Conservation (phyloP, 35 echinoderm and acorn worm genomes). For the Apostichopus californicus region DNA sequence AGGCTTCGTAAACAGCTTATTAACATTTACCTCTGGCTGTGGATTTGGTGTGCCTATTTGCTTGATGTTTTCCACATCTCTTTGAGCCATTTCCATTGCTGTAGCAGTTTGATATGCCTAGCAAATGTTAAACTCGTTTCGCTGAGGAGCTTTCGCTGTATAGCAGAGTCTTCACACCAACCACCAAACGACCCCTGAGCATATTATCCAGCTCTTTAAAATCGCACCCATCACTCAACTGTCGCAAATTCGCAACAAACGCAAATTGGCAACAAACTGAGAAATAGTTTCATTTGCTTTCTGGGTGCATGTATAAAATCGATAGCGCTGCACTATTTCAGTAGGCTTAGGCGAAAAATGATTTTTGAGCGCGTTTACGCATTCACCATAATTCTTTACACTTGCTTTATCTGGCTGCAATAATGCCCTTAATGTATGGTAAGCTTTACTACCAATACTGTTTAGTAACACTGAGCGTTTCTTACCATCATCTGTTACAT, state of each 20-base stretch:
- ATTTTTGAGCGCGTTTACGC: slow-evolving; percentile 13
- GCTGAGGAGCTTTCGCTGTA: too few species aligned
- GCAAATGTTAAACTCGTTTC: too few species aligned
- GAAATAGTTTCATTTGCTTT: slow-evolving; percentile 18
- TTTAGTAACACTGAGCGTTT: slow-evolving; percentile 25
- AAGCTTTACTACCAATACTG: slow-evolving; percentile 35
- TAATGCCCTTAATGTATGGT: slow-evolving; percentile 7
- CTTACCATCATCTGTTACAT: slow-evolving; percentile 25
- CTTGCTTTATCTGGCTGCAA: not conserved
- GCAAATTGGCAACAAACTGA: slow-evolving; percentile 10
- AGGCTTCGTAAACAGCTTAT: slow-evolving; percentile 8
- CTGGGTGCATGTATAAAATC: slow-evolving; percentile 37
- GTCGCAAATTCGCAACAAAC: not conserved
- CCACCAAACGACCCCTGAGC: slow-evolving; percentile 32
- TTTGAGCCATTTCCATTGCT: slow-evolving; percentile 43
- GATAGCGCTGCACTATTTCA: slow-evolving; percentile 60
- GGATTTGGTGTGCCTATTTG: not conserved
- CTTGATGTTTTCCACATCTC: not conserved
- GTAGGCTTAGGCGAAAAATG: slow-evolving; percentile 46
- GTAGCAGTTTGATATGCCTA: not conserved
- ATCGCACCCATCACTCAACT: slow-evolving; percentile 39
- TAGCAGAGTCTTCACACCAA: not conserved
- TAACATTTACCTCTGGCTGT: not conserved
- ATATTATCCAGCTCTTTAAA: slow-evolving; percentile 12
- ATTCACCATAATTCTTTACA: not conserved